Percentiles rank a stretch among this genome's conserved stretches.
phyloP scores from a whole-genome alignment of 1,140 invertebrate species.

The Megalonaias nervosa region DNA sequence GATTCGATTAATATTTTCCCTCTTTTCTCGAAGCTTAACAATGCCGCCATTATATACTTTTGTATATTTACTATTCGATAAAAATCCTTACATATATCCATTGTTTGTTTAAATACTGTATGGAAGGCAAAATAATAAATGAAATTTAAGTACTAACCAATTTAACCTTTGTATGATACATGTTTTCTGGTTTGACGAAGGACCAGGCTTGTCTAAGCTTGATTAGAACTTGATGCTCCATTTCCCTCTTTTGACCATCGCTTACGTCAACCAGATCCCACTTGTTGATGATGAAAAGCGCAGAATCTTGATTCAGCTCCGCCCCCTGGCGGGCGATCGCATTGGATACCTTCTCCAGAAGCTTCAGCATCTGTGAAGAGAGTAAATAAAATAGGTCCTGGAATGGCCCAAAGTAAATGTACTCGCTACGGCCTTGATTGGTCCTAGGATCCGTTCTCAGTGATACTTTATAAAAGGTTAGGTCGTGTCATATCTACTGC shows the following conservation, averaged over 20 bases:
- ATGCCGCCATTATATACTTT: too few species aligned
- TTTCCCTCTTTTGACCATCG: not conserved
- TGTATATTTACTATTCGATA: too few species aligned
- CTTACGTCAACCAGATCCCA: not conserved
- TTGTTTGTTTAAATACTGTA: too few species aligned
- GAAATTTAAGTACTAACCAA: not conserved
- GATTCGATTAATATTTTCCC: too few species aligned
- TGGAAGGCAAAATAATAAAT: too few species aligned
- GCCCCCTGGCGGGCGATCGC: not conserved
- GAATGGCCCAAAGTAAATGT: too few species aligned
- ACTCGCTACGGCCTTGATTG: too few species aligned
- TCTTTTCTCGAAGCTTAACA: too few species aligned
- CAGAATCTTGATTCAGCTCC: not conserved
- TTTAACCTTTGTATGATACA: conserved; percentile 4
- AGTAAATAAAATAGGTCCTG: not conserved
- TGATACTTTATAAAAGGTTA: too few species aligned
- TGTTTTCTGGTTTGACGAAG: not conserved
- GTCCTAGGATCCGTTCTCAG: too few species aligned
- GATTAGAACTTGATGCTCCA: not conserved
- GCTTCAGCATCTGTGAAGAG: not conserved
- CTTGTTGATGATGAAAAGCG: conserved; percentile 20
- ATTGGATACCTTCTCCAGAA: conserved; percentile 6
- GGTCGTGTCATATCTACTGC: too few species aligned
- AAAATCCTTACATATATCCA: too few species aligned
- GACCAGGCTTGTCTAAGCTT: conserved; percentile 11